Conservation (phyloP, 2,888 invertebrate species). For the Perdita meconis region DNA sequence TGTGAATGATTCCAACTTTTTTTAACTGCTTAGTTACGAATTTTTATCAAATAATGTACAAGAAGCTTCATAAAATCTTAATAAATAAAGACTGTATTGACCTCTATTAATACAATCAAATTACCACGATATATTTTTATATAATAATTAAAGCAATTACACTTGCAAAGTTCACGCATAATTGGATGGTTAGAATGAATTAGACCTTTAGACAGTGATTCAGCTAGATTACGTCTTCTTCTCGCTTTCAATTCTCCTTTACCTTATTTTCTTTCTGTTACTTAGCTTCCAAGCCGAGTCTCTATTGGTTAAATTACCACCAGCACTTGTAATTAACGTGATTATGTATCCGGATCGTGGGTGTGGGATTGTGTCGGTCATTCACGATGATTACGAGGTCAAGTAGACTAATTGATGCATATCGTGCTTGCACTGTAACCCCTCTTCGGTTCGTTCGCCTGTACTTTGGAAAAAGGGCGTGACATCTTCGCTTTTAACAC, state of each 20-base stretch:
- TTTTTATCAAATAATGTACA: no score
- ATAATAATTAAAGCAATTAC: no score
- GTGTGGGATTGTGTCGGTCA: slow-evolving; percentile 73
- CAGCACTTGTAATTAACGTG: slow-evolving; percentile 63
- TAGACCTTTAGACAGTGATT: no score
- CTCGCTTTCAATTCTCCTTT: neutral
- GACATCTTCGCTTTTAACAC: neutral
- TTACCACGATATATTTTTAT: no score
- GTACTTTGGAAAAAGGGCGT: neutral
- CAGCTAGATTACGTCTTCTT: neutral
- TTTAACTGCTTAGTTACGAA: no score
- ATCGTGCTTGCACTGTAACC: slow-evolving; percentile 32
- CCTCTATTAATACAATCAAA: no score
- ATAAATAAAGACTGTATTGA: no score
- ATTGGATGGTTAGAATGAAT: no score
- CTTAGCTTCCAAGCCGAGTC: slow-evolving; percentile 6
- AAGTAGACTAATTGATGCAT: slow-evolving; percentile 79
- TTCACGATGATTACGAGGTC: slow-evolving; percentile 75
- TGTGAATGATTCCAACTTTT: no score
- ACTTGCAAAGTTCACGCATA: no score
- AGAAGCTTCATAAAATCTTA: no score
- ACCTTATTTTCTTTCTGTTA: slow-evolving; percentile 7
- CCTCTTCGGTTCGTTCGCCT: slow-evolving; percentile 7
- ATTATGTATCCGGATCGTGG: slow-evolving; percentile 78
- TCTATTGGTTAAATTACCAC: slow-evolving; percentile 61